These are phyloP conservation scores for Chrysogorgia sp. DNA, from an alignment of 92 coral and sea anemone genomes.

Conservation along the genomic window DNA sequence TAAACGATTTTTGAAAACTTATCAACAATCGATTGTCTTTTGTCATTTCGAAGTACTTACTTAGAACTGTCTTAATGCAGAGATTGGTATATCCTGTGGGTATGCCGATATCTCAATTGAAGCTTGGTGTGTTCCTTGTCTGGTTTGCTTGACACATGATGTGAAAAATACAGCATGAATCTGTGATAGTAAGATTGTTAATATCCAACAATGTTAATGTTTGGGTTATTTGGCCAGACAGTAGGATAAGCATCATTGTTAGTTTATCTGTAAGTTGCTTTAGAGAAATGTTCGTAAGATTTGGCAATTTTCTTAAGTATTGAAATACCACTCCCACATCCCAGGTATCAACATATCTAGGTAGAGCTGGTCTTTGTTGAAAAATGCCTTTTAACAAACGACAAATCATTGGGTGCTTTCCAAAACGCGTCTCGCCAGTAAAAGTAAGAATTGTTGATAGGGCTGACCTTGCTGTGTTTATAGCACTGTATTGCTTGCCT, in stretches of 20 bases:
- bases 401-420: slow-evolving; percentile 27
- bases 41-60: slow-evolving; percentile 28
- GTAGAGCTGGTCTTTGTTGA: slow-evolving; percentile 17
- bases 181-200: background rate
- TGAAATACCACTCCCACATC: slow-evolving; percentile 21
- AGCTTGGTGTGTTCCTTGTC: slow-evolving; percentile 24
- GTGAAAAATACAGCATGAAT: slow-evolving; percentile 8
- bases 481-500: slow-evolving; percentile 14
- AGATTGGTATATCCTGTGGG: slow-evolving; percentile 29
- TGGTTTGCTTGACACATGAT: slow-evolving; percentile 33
- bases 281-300: background rate
- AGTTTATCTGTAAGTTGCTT: slow-evolving; percentile 47
- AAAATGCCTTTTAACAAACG: slow-evolving; percentile 21
- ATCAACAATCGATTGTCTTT: slow-evolving; percentile 21
- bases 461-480: slow-evolving; percentile 40
- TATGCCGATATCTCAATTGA: slow-evolving; percentile 37
- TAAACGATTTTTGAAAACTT: slow-evolving; percentile 30
- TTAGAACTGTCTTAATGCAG: slow-evolving; percentile 41
- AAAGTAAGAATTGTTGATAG: slow-evolving; percentile 11
- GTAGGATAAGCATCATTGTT: slow-evolving; percentile 40
- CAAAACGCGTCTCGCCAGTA: slow-evolving; percentile 1
- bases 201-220: slow-evolving; percentile 25
- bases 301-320: background rate
- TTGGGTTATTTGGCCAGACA: slow-evolving; percentile 29
- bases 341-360: slow-evolving; percentile 16